Conservation (phyloP, 2,797 vertebrate species). For the Microctenopoma lineatum region DNA sequence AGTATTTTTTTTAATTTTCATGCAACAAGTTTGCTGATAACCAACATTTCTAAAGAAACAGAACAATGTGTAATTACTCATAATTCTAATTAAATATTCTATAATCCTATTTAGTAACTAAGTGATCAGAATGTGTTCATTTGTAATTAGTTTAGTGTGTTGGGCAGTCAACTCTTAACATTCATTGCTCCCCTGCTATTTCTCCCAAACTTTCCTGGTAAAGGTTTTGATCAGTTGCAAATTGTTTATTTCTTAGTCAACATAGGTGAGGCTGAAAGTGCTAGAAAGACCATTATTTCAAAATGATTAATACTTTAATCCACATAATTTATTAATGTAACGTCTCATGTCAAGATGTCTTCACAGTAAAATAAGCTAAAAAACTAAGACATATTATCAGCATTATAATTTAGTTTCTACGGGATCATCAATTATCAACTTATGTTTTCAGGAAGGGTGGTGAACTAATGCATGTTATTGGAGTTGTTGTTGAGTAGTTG, state of each 20-base stretch:
- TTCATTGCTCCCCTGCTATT: not conserved
- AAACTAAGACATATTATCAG: not conserved
- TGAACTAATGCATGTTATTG: too few relatives aligned
- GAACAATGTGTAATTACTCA: not conserved
- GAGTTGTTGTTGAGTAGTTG: not conserved
- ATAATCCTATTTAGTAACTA: not conserved
- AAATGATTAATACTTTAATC: slow-evolving; percentile 7
- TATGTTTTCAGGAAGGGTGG: not conserved
- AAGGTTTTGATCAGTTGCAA: not conserved
- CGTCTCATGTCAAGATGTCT: not conserved
- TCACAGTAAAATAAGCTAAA: not conserved
- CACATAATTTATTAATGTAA: not conserved
- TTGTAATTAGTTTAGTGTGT: not conserved
- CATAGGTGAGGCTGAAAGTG: not conserved
- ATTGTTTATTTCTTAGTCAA: not conserved
- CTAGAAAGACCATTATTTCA: not conserved
- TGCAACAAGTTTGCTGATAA: not conserved
- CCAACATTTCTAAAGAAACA: not conserved
- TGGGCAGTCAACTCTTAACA: not conserved
- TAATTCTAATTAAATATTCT: not conserved
- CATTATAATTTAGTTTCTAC: not conserved
- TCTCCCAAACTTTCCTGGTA: not conserved
- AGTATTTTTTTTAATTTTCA: slow-evolving; percentile 26
- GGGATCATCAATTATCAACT: not conserved
- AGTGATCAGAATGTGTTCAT: not conserved